Percentiles rank a stretch among this genome's conserved stretches.
phyloP scores from a whole-genome alignment of 64 coral and sea anemone species.

The Pachyseris speciosa region DNA sequence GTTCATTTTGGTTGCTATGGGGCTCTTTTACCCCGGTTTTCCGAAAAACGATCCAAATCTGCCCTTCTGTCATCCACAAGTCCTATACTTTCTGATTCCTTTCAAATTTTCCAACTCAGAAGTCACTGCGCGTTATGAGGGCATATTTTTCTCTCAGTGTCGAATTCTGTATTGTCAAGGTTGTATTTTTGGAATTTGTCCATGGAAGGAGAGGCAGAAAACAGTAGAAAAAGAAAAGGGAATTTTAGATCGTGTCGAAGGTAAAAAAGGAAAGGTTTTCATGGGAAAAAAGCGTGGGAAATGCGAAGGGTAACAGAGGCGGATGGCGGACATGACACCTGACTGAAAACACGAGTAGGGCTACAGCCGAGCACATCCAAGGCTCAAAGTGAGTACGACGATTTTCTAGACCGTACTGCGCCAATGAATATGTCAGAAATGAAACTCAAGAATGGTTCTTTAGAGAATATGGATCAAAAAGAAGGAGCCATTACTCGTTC shows the following conservation, averaged over 20 bases:
- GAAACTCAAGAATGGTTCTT: too few species aligned
- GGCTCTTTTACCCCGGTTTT: not conserved
- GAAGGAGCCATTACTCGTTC: too few species aligned
- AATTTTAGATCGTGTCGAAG: not conserved
- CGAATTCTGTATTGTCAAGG: not conserved
- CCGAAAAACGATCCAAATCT: not conserved
- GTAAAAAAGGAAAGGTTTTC: slow-evolving; percentile 8
- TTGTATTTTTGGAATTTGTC: not conserved
- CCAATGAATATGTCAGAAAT: not conserved
- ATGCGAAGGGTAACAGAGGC: too few species aligned
- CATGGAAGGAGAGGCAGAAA: not conserved
- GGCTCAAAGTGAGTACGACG: not conserved
- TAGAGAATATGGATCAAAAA: too few species aligned
- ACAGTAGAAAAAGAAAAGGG: not conserved
- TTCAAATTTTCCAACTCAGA: not conserved
- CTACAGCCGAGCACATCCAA: slow-evolving; percentile 10
- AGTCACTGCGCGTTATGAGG: not conserved
- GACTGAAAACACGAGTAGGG: too few species aligned
- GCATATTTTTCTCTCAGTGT: not conserved
- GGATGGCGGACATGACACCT: too few species aligned
- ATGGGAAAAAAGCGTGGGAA: too few species aligned
- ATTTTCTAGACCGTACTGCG: slow-evolving; percentile 1
- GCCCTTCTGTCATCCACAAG: not conserved
- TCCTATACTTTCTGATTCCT: not conserved
- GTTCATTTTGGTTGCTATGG: too few species aligned